Evolutionary conservation across 64 coral and sea anemone species (phyloP).

Genomic region (Exaiptasia diaphana): DNA sequence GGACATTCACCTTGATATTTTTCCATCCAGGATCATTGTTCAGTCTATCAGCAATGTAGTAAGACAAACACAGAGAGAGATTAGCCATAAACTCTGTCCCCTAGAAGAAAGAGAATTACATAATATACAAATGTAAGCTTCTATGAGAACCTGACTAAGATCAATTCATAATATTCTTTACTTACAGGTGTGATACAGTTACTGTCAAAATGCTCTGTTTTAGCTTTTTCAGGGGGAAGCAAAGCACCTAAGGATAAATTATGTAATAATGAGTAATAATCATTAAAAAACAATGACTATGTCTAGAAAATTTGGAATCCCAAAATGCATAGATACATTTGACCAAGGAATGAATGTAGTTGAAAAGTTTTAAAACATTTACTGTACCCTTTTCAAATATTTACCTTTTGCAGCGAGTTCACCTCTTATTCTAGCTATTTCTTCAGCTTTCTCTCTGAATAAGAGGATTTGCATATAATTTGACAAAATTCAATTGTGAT

Average conservation of each 20-base stretch:
- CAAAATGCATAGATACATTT: too few species aligned
- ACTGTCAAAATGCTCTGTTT: constrained; percentile 99
- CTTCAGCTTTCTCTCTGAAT: constrained; percentile 77
- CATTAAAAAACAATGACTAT: too few species aligned
- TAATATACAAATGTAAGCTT: neutral
- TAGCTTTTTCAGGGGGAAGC: constrained; percentile 92
- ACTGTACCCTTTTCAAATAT: too few species aligned
- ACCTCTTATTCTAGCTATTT: constrained; percentile 54
- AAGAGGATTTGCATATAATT: too few species aligned
- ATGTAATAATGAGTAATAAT: neutral
- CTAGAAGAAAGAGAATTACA: constrained; percentile 27
- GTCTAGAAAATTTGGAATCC: too few species aligned
- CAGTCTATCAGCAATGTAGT: constrained; percentile 92
- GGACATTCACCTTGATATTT: constrained; percentile 99
- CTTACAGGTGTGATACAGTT: constrained; percentile 98
- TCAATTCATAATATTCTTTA: neutral
- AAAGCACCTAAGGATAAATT: constrained; percentile 39
- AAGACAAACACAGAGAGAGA: constrained; percentile 74
- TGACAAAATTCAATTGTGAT: too few species aligned
- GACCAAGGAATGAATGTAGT: too few species aligned
- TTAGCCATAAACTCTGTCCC: constrained; percentile 99
- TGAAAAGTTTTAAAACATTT: too few species aligned
- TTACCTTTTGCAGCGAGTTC: constrained; percentile 64
- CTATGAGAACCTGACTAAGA: neutral
- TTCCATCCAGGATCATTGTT: constrained; percentile 96